Conservation (phyloP, 2,113 vertebrate genomes). For the Psilopsiagon aurifrons region DNA sequence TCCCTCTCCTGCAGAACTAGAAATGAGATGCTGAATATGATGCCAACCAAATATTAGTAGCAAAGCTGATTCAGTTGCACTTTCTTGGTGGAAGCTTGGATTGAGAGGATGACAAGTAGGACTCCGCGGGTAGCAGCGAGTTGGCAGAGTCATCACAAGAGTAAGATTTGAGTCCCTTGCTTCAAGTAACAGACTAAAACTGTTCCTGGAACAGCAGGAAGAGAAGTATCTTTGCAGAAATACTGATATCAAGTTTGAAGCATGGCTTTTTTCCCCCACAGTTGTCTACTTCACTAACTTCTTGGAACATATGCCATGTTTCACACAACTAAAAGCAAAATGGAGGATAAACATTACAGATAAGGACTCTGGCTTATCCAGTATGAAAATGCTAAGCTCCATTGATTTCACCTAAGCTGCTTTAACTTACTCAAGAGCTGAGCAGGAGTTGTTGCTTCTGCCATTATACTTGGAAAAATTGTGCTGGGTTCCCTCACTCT, state of each 20-base stretch:
- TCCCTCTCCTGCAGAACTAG: not conserved
- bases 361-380: not conserved
- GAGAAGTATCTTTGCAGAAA: not conserved
- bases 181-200: not conserved
- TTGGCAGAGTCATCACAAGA: not conserved
- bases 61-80: not conserved
- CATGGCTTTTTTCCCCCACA: not conserved
- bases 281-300: not conserved
- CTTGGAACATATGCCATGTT: not conserved
- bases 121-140: not conserved
- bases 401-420: not conserved
- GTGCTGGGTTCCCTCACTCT: not conserved
- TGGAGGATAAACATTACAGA: not conserved
- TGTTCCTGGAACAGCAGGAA: not conserved
- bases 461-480: not conserved
- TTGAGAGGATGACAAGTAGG: not conserved
- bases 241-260: not conserved
- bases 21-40: not conserved
- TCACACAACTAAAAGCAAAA: not conserved
- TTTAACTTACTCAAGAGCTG: not conserved
- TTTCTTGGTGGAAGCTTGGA: not conserved
- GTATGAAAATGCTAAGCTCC: not conserved
- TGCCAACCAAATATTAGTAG: not conserved
- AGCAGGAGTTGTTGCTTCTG: not conserved
- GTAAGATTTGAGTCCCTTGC: not conserved